Percentiles rank a stretch among this genome's conserved stretches.
These are phyloP conservation scores for Sarcophaga variegata DNA, from an alignment of 2,888 invertebrate species.

Conservation along the genomic window DNA sequence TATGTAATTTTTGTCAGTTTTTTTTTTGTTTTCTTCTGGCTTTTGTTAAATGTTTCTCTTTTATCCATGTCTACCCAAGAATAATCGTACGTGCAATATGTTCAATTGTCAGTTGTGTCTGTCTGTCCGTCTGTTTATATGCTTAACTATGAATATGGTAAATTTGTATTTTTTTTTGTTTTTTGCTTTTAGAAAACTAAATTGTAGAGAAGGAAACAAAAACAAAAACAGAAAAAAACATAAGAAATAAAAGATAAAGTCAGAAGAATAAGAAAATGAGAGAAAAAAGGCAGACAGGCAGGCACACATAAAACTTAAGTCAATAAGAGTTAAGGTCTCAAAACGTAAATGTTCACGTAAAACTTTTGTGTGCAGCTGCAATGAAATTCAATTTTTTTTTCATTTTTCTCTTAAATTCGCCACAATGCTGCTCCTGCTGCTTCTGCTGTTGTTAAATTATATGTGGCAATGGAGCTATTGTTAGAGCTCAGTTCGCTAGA, in stretches of 20 bases:
- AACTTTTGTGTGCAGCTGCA: conserved; percentile 59
- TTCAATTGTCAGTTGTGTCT: not conserved
- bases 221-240: too few relatives aligned
- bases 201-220: not conserved
- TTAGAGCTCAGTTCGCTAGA: not conserved
- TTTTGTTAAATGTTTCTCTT: conserved; percentile 47
- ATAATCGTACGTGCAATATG: conserved; percentile 48
- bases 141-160: too few relatives aligned
- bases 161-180: conserved; percentile 10
- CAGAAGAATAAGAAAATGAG: not conserved
- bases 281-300: not conserved
- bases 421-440: not conserved
- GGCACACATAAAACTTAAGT: conserved; percentile 45
- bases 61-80: conserved; percentile 37
- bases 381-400: conserved; percentile 8
- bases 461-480: not conserved
- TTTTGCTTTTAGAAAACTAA: not conserved
- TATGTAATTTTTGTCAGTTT: not conserved
- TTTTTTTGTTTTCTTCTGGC: conserved; percentile 10
- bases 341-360: conserved; percentile 47
- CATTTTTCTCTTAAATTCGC: conserved; percentile 22
- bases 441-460: not conserved
- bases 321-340: conserved; percentile 67
- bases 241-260: not conserved
- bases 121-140: not conserved